Percentiles rank a stretch among this genome's conserved stretches.
phyloP scores from a whole-genome alignment of 2,113 vertebrate genomes.

The Pelecanus crispus region DNA sequence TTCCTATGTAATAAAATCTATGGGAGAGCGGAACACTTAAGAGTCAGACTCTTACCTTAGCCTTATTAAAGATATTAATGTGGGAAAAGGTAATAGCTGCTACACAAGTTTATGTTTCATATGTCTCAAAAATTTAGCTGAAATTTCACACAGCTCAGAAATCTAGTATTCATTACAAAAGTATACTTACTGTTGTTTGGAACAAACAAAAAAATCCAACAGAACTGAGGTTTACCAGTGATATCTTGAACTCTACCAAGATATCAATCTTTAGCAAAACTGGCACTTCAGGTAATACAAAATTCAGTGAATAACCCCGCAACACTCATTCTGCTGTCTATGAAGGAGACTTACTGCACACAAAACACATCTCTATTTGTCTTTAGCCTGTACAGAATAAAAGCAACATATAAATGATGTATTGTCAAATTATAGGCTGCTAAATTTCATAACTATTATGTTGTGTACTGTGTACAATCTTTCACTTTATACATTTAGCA shows the following conservation, averaged over 20 bases:
- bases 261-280: conserved; percentile 10
- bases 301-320: conserved; percentile 22
- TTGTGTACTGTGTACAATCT: background rate
- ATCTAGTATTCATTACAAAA: background rate
- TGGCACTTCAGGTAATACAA: conserved; percentile 1
- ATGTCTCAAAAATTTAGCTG: background rate
- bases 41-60: background rate
- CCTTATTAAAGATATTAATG: background rate
- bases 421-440: conserved; percentile 17
- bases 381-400: conserved; percentile 18
- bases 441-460: conserved; percentile 21
- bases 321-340: background rate
- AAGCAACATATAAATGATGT: conserved; percentile 15
- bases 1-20: background rate
- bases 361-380: conserved; percentile 15
- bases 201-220: background rate
- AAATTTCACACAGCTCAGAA: background rate
- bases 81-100: background rate
- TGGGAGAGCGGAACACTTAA: background rate
- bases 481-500: background rate
- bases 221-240: background rate
- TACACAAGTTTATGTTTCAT: background rate
- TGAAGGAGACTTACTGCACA: background rate
- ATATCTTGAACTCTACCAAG: background rate
- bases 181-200: background rate